Evolutionary conservation across 2,113 vertebrate species (phyloP).

Genomic region (Petrocephalus microphthalmus): DNA sequence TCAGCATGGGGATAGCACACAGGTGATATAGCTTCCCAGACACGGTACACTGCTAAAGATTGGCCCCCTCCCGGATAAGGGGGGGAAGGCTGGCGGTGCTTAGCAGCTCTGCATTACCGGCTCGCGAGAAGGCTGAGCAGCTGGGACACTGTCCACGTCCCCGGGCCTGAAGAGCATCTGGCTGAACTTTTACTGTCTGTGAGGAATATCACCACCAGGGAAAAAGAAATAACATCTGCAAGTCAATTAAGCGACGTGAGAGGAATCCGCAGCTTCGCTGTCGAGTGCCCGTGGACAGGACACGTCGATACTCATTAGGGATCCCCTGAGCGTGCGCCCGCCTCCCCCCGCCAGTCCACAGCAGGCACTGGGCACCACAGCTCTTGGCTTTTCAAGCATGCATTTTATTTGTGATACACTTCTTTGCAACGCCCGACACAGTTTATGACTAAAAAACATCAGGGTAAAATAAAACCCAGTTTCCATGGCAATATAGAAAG

Average conservation of each 20-base stretch:
- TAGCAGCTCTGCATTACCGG: neutral
- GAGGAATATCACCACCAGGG: neutral
- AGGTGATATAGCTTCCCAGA: neutral
- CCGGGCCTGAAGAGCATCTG: neutral
- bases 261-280: neutral
- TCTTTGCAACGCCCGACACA: neutral
- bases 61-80: neutral
- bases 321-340: neutral
- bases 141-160: neutral
- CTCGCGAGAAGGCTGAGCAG: neutral
- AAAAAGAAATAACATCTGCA: neutral
- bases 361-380: neutral
- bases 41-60: neutral
- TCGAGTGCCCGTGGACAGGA: neutral
- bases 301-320: neutral
- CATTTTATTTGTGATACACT: neutral
- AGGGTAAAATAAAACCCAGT: neutral
- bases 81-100: neutral
- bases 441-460: neutral
- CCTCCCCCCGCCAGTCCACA: neutral
- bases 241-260: neutral
- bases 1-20: neutral
- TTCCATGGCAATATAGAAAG: neutral
- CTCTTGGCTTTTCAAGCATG: neutral
- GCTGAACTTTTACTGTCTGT: conserved; percentile 1